These are phyloP conservation scores for Anoplius nigerrimus DNA, from an alignment of 2,888 invertebrate species.

Conservation along the genomic window DNA sequence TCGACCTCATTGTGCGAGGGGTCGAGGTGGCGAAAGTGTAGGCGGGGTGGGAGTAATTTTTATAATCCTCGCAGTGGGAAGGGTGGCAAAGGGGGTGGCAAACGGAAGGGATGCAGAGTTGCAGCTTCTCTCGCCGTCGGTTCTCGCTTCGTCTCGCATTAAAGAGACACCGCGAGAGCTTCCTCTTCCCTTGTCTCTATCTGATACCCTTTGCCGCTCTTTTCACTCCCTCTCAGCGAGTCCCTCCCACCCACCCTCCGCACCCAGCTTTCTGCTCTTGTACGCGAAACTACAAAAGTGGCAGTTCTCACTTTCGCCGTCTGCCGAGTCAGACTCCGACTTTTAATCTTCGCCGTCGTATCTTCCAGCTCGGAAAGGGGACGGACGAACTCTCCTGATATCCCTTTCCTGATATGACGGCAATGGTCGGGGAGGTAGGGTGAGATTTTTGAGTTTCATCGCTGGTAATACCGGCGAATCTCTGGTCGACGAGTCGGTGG, in stretches of 20 bases:
- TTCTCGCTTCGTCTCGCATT: slow-evolving; percentile 21
- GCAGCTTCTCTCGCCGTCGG: slow-evolving; percentile 13
- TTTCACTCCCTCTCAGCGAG: not conserved
- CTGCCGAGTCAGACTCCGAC: slow-evolving; percentile 47
- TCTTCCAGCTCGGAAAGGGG: slow-evolving; percentile 16
- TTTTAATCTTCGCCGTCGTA: slow-evolving; percentile 46
- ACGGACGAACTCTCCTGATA: too few species aligned
- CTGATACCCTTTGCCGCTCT: slow-evolving; percentile 1
- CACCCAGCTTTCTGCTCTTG: not conserved
- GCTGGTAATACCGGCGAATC: not conserved
- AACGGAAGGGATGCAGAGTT: slow-evolving; percentile 41
- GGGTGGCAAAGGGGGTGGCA: slow-evolving; percentile 8
- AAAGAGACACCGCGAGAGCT: slow-evolving; percentile 24
- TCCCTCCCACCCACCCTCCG: slow-evolving; percentile 24
- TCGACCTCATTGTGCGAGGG: slow-evolving; percentile 39
- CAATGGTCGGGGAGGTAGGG: slow-evolving; percentile 15
- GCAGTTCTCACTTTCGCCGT: slow-evolving; percentile 46
- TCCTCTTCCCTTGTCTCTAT: not conserved
- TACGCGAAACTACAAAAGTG: slow-evolving; percentile 44
- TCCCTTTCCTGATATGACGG: slow-evolving; percentile 48
- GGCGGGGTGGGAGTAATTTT: slow-evolving; percentile 43
- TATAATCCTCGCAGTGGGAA: slow-evolving; percentile 38
- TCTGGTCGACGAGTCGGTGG: slow-evolving; percentile 6
- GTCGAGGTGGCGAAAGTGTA: not conserved
- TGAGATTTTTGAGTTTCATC: slow-evolving; percentile 43